Evolutionary conservation across 2,888 invertebrate genomes (phyloP).

Genomic region (Epiperipatus broadwayi): DNA sequence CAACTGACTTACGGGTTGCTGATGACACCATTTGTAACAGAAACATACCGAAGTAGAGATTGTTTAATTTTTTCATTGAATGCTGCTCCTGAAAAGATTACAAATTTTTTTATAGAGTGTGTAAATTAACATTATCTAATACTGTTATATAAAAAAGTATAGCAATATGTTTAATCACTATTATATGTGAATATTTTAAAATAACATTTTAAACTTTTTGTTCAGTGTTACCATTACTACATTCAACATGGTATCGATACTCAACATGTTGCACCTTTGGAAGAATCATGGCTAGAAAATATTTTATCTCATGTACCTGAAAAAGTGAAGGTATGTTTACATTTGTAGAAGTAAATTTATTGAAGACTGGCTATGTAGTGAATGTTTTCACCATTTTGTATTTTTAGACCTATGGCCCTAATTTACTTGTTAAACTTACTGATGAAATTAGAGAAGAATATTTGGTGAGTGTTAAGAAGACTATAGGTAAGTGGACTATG

Average conservation of each 20-base stretch:
- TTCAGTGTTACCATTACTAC: conserved; percentile 63
- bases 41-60: no score
- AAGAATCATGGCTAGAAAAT: conserved; percentile 43
- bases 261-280: conserved; percentile 64
- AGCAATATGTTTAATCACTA: not conserved
- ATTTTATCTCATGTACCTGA: conserved; percentile 28
- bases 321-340: conserved; percentile 23
- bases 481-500: no score
- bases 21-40: no score
- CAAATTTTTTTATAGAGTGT: conserved; percentile 19
- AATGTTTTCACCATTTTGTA: conserved; percentile 20
- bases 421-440: conserved; percentile 38
- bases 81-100: no score
- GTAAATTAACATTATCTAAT: conserved; percentile 27
- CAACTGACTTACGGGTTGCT: no score
- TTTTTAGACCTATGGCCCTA: not conserved
- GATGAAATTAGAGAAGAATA: conserved; percentile 68
- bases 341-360: conserved; percentile 7
- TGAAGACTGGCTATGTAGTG: conserved; percentile 6
- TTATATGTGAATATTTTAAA: conserved; percentile 4
- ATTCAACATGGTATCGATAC: conserved; percentile 76
- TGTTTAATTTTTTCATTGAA: no score
- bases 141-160: conserved; percentile 11
- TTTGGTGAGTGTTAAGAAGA: conserved; percentile 67
- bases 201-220: conserved; percentile 15